Percentiles rank a stretch among this genome's conserved stretches.
Evolutionary conservation across 2,888 invertebrate species (phyloP).

Genomic region (Phalangium opilio): DNA sequence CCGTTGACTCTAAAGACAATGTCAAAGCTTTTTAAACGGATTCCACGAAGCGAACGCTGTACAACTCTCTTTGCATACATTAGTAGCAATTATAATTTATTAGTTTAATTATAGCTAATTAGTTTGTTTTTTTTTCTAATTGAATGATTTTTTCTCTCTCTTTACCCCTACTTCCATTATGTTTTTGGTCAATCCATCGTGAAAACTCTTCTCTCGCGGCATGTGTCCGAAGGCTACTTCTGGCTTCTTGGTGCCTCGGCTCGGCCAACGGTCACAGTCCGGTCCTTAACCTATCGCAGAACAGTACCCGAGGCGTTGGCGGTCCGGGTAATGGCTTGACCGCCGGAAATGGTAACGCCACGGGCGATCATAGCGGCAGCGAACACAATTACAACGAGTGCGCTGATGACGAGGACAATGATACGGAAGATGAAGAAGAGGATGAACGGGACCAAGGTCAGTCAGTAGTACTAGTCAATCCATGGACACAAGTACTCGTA

Average conservation of each 20-base stretch:
- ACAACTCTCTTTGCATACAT: no score
- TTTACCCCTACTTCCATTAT: background rate
- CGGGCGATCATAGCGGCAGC: conserved; percentile 42
- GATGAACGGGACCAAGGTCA: conserved; percentile 65
- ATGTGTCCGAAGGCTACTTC: conserved; percentile 13
- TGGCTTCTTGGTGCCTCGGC: conserved; percentile 42
- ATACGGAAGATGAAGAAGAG: conserved; percentile 71
- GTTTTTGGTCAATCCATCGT: background rate
- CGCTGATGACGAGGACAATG: conserved; percentile 50
- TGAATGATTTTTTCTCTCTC: background rate
- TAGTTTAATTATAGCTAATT: no score
- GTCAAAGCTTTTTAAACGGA: no score
- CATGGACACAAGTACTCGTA: no score
- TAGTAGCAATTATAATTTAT: no score
- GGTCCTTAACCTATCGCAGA: conserved; percentile 77
- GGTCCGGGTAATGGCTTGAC: conserved; percentile 23
- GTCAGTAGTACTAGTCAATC: no score
- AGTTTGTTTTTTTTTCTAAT: no score
- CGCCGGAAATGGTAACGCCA: conserved; percentile 28
- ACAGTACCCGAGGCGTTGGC: conserved; percentile 40
- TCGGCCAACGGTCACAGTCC: conserved; percentile 83
- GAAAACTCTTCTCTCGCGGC: background rate
- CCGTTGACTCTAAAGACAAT: no score
- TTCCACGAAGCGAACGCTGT: no score
- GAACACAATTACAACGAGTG: conserved; percentile 26